Base-by-base conservation (phyloP, 1,140 invertebrate species). In the Macrobrachium rosenbergii region DNA sequence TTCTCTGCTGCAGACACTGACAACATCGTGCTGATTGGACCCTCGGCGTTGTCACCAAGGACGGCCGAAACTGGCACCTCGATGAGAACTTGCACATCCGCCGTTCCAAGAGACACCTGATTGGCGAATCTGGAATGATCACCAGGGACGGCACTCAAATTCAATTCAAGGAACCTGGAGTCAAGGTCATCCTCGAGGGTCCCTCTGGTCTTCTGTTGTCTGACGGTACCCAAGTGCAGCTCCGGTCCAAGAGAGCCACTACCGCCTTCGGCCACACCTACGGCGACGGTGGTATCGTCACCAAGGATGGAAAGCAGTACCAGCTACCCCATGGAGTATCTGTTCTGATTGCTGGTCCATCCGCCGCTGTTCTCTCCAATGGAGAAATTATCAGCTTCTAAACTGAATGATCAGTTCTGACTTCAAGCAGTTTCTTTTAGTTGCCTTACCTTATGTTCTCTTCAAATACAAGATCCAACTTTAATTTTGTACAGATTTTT, bases 1-100 rank as follows among this genome's bases (percentile, higher is more conserved):
- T 85, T 78, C 83, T 67, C 75, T 19, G 60, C 63, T 23, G 83
- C 43, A 11, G 43, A 85, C 19, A 62, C 62, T 21, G 83, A 78
- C n/a, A 78, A 78, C 62, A 69, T 67, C 14, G 62, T 85, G 11
- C 62, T 85, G 62, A 52, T 69, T 10, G 83, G 75, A 45, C 62
- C 83, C 6, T 78, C 75, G 83, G 83, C 52, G 75, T 58, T 43
- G 64, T 85, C 73, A 67, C 43, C 11, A 67, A 45, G 14, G 63
- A 78, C 43, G 83, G 83, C 37, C 52, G 37, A 0, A 64, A 85
- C 62, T 7, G 59, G 19, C 82, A 83, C 1, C 63, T 82, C 10
- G 52, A 19, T 19, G n/a, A 21, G 14, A 69, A 83, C 21, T 45
- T 17, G 14, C 28, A 59, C 21, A 67, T 45, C 67, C 37, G 12